Base-by-base conservation (phyloP, 35 echinoderm and acorn worm genomes). In the Antedon bifida region DNA sequence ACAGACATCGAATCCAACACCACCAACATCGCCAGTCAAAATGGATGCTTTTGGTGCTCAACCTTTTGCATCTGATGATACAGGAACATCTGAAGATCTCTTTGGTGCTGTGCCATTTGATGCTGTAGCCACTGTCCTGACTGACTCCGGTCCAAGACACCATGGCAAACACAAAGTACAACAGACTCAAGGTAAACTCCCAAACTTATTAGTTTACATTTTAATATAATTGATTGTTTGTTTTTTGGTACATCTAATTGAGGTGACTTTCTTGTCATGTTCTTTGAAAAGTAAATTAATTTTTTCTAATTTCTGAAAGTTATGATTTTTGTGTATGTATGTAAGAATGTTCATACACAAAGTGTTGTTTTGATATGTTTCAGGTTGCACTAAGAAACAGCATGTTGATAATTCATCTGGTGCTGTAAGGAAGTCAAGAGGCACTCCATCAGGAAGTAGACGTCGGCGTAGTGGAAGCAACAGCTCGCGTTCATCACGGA, bases 21-120 rank as follows among this genome's bases (percentile, higher is more conserved):
- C 95, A 3, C 95, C 95, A 34, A 88, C 92, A 4, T 99, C 95
- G n/a, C 95, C 95, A 28, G 90, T 84, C 3, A 87, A 93, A 81
- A 74, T 93, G 42, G 95, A 80, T 38, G 23, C 36, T 34, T 80
- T 80, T 38, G 34, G 86, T 32, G 84, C 73, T 26, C 75, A 83
- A 36, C 76, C 35, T 75, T 74, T 29, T 13, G 38, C 64, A 14
- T 64, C 51, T 0, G 56, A 88, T 75, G 35, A 44, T 0, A 86
- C 81, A 17, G 78, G 46, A 36, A 36, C 74, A 73, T 76, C 87
- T 77, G 86, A 88, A 84, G 81, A 99, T 81, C 35, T 99, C 78
- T 99, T 99, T 88, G 95, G 95, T 34, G 86, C 95, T 34, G 95
- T 99, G 21, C 95, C 95, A 3, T 99, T 99, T 75, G 83, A 89